A percentile compares a stretch with the other conserved stretches of the same genome.
Conservation (phyloP, 1,140 invertebrate genomes). For the Drosophila lacertosa region DNA sequence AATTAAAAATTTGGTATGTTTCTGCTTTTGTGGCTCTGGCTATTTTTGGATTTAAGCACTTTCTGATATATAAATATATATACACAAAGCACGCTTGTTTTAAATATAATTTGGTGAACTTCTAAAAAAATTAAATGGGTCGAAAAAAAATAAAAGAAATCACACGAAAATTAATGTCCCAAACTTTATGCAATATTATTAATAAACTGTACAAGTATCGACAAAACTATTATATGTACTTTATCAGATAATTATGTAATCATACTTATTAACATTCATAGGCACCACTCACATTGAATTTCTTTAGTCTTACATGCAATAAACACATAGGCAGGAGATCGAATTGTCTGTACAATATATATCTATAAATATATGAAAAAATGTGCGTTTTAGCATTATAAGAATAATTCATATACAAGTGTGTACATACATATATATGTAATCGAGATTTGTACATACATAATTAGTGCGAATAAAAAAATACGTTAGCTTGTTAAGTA, state of each 20-base stretch:
- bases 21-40: slow-evolving; percentile 1
- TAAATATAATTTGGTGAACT: slow-evolving; percentile 29
- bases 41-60: slow-evolving; percentile 22
- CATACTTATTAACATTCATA: slow-evolving; percentile 30
- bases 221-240: slow-evolving; percentile 38
- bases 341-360: slow-evolving; percentile 31
- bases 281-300: slow-evolving; percentile 30
- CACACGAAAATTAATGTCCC: slow-evolving; percentile 27
- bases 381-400: slow-evolving; percentile 71
- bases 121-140: slow-evolving; percentile 22
- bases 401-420: slow-evolving; percentile 18
- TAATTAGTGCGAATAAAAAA: slow-evolving; percentile 42
- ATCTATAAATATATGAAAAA: slow-evolving; percentile 26
- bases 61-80: background rate
- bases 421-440: slow-evolving; percentile 25
- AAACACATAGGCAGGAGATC: slow-evolving; percentile 25
- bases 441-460: slow-evolving; percentile 52
- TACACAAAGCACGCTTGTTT: slow-evolving; percentile 11
- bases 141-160: slow-evolving; percentile 6
- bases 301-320: slow-evolving; percentile 32
- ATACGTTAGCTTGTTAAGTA: slow-evolving; percentile 38
- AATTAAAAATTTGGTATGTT: too few relatives aligned
- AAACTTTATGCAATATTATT: slow-evolving; percentile 63
- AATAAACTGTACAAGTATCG: slow-evolving; percentile 41
- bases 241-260: slow-evolving; percentile 27